A percentile compares a stretch with the other conserved stretches of the same genome.
Evolutionary conservation across 2,797 vertebrate genomes (phyloP).

Genomic region (Galaxias olidus): DNA sequence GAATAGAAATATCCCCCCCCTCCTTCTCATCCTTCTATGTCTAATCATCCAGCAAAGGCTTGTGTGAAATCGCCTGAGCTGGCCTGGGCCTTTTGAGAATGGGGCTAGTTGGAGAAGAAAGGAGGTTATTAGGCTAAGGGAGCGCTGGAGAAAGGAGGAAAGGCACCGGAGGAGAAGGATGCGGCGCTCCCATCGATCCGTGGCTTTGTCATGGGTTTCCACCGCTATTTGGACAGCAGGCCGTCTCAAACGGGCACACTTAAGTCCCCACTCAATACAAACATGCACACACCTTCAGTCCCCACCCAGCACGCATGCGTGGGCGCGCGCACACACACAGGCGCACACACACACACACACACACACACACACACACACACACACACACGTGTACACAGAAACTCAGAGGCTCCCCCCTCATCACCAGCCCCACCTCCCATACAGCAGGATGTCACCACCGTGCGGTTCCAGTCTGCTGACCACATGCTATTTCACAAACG

Average conservation of each 20-base stretch:
- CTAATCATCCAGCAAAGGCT: conserved; percentile 44
- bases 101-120: conserved; percentile 52
- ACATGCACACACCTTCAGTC: neutral
- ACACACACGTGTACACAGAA: neutral
- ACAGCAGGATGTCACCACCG: neutral
- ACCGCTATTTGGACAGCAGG: conserved; percentile 14
- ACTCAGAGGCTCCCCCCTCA: too few species aligned
- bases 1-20: neutral
- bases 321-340: conserved; percentile 10
- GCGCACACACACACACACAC: conserved; percentile 4
- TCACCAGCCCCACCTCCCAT: neutral
- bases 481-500: neutral
- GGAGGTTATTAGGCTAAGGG: conserved; percentile 59
- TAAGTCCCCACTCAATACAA: neutral
- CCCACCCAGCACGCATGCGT: neutral
- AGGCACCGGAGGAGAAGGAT: conserved; percentile 19
- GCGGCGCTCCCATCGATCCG: conserved; percentile 32
- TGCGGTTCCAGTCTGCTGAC: conserved; percentile 1
- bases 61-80: conserved; percentile 59
- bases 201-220: conserved; percentile 14
- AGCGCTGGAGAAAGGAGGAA: conserved; percentile 37
- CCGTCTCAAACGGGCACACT: neutral
- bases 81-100: conserved; percentile 26
- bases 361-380: neutral
- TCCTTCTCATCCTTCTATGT: conserved; percentile 47